Evolutionary conservation across 2,797 vertebrate genomes (phyloP), one percentile per base, ranked within the genome.

Genomic region (Gymnoscopelus braueri): DNA sequence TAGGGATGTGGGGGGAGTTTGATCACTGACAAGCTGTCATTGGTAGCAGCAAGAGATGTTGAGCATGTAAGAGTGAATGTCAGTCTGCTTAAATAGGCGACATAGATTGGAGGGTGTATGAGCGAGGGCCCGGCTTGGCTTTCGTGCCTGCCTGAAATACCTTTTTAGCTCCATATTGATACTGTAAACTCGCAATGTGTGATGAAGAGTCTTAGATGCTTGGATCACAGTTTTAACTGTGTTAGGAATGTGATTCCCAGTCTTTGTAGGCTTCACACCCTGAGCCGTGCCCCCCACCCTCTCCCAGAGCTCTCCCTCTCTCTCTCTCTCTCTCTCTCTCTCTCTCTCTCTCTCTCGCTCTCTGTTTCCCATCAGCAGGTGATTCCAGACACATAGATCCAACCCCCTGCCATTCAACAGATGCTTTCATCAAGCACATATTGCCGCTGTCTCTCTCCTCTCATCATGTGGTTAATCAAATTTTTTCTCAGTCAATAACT

Each of bases 331-430:
- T 87, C 81, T 64, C 84, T 74, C 78, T 19, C 19, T 19, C 19
- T 19, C 19, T 19, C 19, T 19, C 19, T 19, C 19, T 19, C 19
- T 19, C 19, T 19, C 19, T 19, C 19, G 1, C 19, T 19, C 19
- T 19, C 86, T 90, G 83, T 86, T 80, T 65, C 84, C 75, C 78
- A 81, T 88, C 89, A 90, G 84, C 64, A 82, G 81, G 86, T 89
- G 80, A 84, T 85, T 89, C 87, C 80, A 85, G 83, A 87, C 87
- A 88, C 80, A 83, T 63, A 85, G 63, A 84, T 80, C 82, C 77
- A 7, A 84, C 82, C 82, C 89, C 84, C 87, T 91, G 88, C 82
- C 84, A 82, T 65, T 84, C 54, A 84, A 84, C 89, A 91, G 87
- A 89, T 91, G 90, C 86, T 63, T 69, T 68, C 67, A 75, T 83